Evolutionary conservation across 2,888 invertebrate species (phyloP).

Genomic region (Ethmia dodecea): DNA sequence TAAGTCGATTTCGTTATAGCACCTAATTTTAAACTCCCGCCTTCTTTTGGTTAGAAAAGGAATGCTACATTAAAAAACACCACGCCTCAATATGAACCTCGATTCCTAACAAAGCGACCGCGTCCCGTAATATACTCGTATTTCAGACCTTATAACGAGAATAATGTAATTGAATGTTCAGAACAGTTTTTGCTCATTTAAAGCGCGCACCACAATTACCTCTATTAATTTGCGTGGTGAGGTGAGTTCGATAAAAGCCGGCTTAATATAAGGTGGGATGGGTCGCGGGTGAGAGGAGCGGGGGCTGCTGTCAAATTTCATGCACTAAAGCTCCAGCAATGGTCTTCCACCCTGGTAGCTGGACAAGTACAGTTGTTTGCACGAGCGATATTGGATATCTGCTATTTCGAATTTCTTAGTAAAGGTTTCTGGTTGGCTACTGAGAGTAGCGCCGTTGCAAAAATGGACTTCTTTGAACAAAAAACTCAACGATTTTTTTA

Average conservation of each 20-base stretch:
- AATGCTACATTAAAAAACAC: too few species aligned
- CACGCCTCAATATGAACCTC: too few species aligned
- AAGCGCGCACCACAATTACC: slow-evolving; percentile 37
- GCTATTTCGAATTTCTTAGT: too few species aligned
- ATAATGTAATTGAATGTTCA: slow-evolving; percentile 31
- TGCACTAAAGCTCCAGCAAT: slow-evolving; percentile 52
- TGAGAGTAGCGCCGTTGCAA: too few species aligned
- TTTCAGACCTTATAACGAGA: slow-evolving; percentile 8
- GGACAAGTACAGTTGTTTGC: slow-evolving; percentile 41
- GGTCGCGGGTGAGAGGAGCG: slow-evolving; percentile 23
- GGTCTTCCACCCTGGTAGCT: slow-evolving; percentile 37
- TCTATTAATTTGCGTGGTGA: slow-evolving; percentile 46
- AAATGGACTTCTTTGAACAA: too few species aligned
- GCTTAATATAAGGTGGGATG: slow-evolving; percentile 37
- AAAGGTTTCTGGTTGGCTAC: too few species aligned
- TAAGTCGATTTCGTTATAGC: too few species aligned
- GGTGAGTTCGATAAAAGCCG: slow-evolving; percentile 48
- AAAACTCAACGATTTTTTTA: too few species aligned
- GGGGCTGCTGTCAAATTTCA: slow-evolving; percentile 57
- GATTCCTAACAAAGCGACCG: too few species aligned
- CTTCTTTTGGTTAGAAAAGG: too few species aligned
- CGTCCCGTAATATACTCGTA: neutral
- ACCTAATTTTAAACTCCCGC: too few species aligned
- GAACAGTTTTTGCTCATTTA: slow-evolving; percentile 41
- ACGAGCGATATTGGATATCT: neutral